Evolutionary conservation across 2,113 vertebrate species (phyloP).

Genomic region (Pterocles burchelli): DNA sequence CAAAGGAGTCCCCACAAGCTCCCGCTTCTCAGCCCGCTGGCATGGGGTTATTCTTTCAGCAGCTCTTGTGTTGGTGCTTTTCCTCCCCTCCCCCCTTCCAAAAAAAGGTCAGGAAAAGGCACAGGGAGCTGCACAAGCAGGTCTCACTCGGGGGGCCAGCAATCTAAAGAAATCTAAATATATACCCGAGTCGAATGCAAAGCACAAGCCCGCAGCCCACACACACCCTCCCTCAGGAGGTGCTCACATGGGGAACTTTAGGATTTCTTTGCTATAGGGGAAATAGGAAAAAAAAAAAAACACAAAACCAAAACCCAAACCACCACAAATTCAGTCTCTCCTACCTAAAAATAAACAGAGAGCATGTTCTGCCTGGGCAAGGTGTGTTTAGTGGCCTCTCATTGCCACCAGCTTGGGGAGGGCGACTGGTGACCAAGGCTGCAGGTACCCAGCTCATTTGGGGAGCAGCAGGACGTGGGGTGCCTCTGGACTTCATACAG

Average conservation of each 20-base stretch:
- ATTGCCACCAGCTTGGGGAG: background rate
- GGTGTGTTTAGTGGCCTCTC: background rate
- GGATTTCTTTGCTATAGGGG: slow-evolving; percentile 25
- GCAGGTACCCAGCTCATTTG: background rate
- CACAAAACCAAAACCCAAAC: background rate
- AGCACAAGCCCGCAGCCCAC: slow-evolving; percentile 59
- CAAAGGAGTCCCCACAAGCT: background rate
- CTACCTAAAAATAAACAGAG: slow-evolving; percentile 25
- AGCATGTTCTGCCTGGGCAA: background rate
- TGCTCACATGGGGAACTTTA: background rate
- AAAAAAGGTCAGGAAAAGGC: slow-evolving; percentile 2
- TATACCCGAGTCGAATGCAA: slow-evolving; percentile 44
- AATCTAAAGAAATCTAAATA: slow-evolving; percentile 64
- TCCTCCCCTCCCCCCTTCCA: no score
- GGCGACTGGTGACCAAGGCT: accelerated
- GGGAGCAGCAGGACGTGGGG: background rate
- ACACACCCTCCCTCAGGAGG: slow-evolving; percentile 26
- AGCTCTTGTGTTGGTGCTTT: background rate
- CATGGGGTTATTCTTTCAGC: background rate
- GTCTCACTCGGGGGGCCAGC: slow-evolving; percentile 28
- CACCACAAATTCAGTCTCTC: background rate
- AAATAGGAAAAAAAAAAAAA: background rate
- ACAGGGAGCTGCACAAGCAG: slow-evolving; percentile 22
- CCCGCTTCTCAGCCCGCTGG: background rate
- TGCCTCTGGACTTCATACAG: background rate